Conservation (phyloP, 2,797 vertebrate species). For the Channa striata region DNA sequence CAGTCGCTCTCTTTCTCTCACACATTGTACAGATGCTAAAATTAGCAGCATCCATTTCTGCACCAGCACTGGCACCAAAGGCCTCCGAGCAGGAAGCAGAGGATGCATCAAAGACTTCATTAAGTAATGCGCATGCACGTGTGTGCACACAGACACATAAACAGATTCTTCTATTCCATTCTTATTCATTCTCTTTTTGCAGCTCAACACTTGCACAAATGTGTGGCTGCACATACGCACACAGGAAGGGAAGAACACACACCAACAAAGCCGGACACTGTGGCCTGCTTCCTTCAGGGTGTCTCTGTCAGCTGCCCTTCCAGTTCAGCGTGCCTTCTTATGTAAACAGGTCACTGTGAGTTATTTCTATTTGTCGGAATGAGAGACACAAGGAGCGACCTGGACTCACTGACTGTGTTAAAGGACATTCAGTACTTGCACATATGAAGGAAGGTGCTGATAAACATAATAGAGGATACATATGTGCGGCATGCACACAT, state of each 20-base stretch:
- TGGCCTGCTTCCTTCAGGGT: conserved; percentile 65
- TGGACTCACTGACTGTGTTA: conserved; percentile 8
- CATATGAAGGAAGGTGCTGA: not conserved
- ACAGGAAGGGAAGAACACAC: conserved; percentile 13
- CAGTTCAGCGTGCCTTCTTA: conserved; percentile 63
- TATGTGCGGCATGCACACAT: not conserved
- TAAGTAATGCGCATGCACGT: conserved; percentile 63
- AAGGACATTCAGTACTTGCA: not conserved
- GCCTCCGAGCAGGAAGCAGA: conserved; percentile 71
- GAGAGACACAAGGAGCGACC: conserved; percentile 40
- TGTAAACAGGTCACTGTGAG: conserved; percentile 73
- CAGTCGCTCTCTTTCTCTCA: conserved; percentile 20
- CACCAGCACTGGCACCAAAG: conserved; percentile 64
- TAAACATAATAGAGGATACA: not conserved
- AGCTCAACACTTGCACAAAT: conserved; percentile 18
- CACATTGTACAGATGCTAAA: conserved; percentile 76
- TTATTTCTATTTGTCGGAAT: conserved; percentile 69
- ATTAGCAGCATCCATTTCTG: conserved; percentile 78
- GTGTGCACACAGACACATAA: conserved; percentile 23
- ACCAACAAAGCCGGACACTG: conserved; percentile 56
- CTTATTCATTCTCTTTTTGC: conserved; percentile 48
- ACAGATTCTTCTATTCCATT: conserved; percentile 31
- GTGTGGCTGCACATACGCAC: not conserved
- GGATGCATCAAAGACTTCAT: conserved; percentile 81
- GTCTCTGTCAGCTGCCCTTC: conserved; percentile 58